Conservation (phyloP, 2,888 invertebrate species). For the Baronia brevicornis region DNA sequence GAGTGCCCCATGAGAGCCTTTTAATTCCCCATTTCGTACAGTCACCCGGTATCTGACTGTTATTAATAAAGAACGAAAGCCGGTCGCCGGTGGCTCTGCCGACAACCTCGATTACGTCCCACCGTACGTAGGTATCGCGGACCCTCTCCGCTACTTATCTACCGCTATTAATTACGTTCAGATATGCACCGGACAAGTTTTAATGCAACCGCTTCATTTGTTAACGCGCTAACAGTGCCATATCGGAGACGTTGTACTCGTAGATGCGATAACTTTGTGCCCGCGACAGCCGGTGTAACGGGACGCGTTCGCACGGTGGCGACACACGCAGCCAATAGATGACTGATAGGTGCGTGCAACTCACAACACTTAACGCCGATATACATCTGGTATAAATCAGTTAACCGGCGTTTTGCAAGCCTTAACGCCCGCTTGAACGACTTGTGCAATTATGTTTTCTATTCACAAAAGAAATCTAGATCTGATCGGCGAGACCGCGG, state of each 20-base stretch:
- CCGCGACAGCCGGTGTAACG: slow-evolving; percentile 37
- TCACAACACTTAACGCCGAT: slow-evolving; percentile 45
- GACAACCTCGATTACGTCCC: slow-evolving; percentile 55
- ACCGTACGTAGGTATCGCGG: slow-evolving; percentile 48
- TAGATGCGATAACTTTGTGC: slow-evolving; percentile 61
- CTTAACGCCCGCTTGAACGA: slow-evolving; percentile 32
- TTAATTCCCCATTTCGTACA: slow-evolving; percentile 72
- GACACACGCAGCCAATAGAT: slow-evolving; percentile 25
- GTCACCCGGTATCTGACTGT: slow-evolving; percentile 67
- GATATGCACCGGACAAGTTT: slow-evolving; percentile 71
- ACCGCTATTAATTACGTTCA: slow-evolving; percentile 68
- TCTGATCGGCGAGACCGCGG: slow-evolving; percentile 57
- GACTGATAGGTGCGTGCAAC: slow-evolving; percentile 45
- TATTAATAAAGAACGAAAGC: slow-evolving; percentile 61
- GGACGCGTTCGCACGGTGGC: slow-evolving; percentile 11
- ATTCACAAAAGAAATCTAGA: slow-evolving; percentile 67
- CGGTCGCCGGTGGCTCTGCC: slow-evolving; percentile 55
- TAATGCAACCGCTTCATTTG: slow-evolving; percentile 75
- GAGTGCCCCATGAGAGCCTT: slow-evolving; percentile 70
- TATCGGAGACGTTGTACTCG: slow-evolving; percentile 62
- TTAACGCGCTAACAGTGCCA: slow-evolving; percentile 58
- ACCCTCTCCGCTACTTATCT: slow-evolving; percentile 62
- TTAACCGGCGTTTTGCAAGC: slow-evolving; percentile 46
- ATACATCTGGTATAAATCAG: slow-evolving; percentile 53
- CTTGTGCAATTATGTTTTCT: slow-evolving; percentile 57